Base-by-base conservation (phyloP, 2,113 vertebrate species). In the Nanger granti region DNA sequence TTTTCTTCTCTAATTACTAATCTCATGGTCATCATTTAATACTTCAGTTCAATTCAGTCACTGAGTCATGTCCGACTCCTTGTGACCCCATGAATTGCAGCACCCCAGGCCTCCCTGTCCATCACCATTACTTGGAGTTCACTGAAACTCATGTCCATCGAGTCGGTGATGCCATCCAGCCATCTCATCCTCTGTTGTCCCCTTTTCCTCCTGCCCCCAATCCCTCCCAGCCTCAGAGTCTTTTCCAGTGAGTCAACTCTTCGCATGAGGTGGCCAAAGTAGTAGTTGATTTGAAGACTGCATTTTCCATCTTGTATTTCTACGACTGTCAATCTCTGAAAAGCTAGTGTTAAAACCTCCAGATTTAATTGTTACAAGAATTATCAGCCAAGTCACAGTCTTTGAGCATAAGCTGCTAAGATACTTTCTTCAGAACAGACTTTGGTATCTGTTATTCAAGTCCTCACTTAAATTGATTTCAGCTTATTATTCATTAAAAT, bases 401-500 rank as follows among this genome's bases (percentile, higher is more conserved):
- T 93, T 93, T 87, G 28, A 79, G 20, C 28, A 60, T 44, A 79
- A 49, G 31, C 37, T 60, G 44, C 55, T 55, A 88, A 60, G 15
- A 57, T 29, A 14, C 4, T 88, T 95, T 97, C 37, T 94, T 87
- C 9, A 84, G 60, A 89, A 54, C 6, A 60, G 12, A 8, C 49
- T 62, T 26, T 87, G 28, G 2, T n/a, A 52, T 86, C 52, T 97
- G 66, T n/a, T 92, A 91, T 54, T 94, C 41, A 79, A 29, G 12
- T 59, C 60, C 44, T 91, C 26, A 28, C 24, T 96, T 93, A 60
- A 93, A 8, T 87, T 95, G 37, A 87, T 64, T 97, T 97, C 66
- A 95, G 55, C 24, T 85, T 96, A 73, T 89, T 95, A 89, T 93
- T 92, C 49, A 87, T 94, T 97, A 69, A 94, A 97, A 89, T 73